A percentile compares a stretch with the other conserved stretches of the same genome.
phyloP scores from a whole-genome alignment of 2,888 invertebrate genomes.

The Drosophila incognita region DNA sequence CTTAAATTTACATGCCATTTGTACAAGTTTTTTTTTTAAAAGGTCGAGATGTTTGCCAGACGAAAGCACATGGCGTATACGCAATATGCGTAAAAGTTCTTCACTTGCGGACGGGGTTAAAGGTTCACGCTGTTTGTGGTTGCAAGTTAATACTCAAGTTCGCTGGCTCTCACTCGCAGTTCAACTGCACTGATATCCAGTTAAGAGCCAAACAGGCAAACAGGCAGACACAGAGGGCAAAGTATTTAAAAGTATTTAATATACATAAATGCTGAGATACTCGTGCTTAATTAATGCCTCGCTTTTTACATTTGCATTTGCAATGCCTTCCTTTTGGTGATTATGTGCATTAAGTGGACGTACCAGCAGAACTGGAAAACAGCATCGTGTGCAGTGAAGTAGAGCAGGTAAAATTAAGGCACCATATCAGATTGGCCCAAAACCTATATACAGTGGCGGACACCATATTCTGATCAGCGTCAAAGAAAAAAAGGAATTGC shows the following conservation, averaged over 20 bases:
- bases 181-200: constrained; percentile 69
- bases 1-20: neutral
- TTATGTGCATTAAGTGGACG: constrained; percentile 62
- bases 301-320: constrained; percentile 72
- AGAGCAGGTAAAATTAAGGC: constrained; percentile 20
- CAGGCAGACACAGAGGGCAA: neutral
- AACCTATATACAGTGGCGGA: too few relatives aligned
- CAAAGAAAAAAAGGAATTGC: too few relatives aligned
- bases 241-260: constrained; percentile 62
- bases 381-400: constrained; percentile 27
- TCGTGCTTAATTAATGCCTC: constrained; percentile 65
- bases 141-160: constrained; percentile 17
- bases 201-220: constrained; percentile 23
- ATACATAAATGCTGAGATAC: constrained; percentile 57
- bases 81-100: constrained; percentile 41
- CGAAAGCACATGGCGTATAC: constrained; percentile 46
- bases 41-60: constrained; percentile 29
- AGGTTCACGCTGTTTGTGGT: constrained; percentile 33
- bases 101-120: constrained; percentile 10
- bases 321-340: constrained; percentile 56
- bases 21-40: neutral
- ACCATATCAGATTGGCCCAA: constrained; percentile 26
- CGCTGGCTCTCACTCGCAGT: neutral
- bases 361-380: constrained; percentile 14
- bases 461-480: too few relatives aligned